A percentile compares a stretch with the other conserved stretches of the same genome.
Evolutionary conservation across 37 sponge, comb jelly and placozoan species (phyloP).

Genomic region (Cliona cf. orientalis): DNA sequence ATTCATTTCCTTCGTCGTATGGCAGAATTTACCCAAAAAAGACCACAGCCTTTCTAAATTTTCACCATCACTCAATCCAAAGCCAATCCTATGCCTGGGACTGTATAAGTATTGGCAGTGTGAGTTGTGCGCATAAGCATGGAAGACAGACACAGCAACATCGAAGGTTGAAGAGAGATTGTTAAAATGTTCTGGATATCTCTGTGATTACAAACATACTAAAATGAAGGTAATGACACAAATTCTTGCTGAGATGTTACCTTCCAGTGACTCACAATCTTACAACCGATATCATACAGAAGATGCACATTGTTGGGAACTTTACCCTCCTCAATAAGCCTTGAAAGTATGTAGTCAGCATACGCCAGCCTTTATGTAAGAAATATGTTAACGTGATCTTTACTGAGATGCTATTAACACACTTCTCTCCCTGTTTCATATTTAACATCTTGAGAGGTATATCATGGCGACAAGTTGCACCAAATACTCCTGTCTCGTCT

Average conservation of each 20-base stretch:
- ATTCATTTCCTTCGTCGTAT: slow-evolving; percentile 15
- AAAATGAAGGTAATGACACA: neutral
- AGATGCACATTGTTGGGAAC: neutral
- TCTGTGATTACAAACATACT: neutral
- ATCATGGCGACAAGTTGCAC: slow-evolving; percentile 11
- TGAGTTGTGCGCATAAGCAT: slow-evolving; percentile 26
- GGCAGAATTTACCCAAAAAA: neutral
- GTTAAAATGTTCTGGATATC: neutral
- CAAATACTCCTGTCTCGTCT: slow-evolving; percentile 16
- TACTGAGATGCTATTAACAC: neutral
- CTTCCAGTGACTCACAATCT: slow-evolving; percentile 13
- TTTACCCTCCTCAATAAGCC: neutral
- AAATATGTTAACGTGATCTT: neutral
- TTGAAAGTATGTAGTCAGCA: slow-evolving; percentile 1
- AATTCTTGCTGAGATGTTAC: neutral
- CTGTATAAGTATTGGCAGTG: neutral
- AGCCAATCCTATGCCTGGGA: slow-evolving; percentile 1
- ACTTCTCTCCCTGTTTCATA: slow-evolving; percentile 15
- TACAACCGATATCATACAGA: slow-evolving; percentile 12
- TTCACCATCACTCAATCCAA: slow-evolving; percentile 20
- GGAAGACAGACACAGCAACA: slow-evolving; percentile 15
- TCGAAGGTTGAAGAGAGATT: neutral
- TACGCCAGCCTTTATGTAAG: slow-evolving; percentile 1
- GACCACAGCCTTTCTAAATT: slow-evolving; percentile 28
- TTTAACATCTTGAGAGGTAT: slow-evolving; percentile 1